Percentiles rank a stretch among this genome's conserved stretches.
Evolutionary conservation across 2,888 invertebrate genomes (phyloP).

Genomic region (Andrena trimmerana): DNA sequence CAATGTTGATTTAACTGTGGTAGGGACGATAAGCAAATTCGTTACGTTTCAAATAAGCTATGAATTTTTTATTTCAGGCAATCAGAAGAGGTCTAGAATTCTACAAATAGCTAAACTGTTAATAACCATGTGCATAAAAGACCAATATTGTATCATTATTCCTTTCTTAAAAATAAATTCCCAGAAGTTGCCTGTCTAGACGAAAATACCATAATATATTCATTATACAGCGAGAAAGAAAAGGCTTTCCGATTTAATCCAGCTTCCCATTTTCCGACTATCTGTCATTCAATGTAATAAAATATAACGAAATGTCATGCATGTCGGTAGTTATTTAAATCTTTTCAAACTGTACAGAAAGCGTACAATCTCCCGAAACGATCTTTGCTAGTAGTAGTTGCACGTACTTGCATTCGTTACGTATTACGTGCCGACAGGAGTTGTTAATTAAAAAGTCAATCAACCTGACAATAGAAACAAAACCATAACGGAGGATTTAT

Average conservation of each 20-base stretch:
- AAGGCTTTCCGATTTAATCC: neutral
- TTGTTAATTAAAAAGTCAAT: slow-evolving; percentile 73
- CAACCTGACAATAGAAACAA: slow-evolving; percentile 67
- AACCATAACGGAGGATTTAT: slow-evolving; percentile 40
- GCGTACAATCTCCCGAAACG: slow-evolving; percentile 9
- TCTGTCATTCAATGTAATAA: neutral
- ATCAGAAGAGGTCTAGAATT: no score
- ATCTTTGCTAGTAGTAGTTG: slow-evolving; percentile 1
- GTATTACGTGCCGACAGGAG: slow-evolving; percentile 14
- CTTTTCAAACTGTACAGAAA: slow-evolving; percentile 1
- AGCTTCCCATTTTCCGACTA: neutral
- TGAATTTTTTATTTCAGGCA: no score
- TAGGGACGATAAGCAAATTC: no score
- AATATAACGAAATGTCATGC: slow-evolving; percentile 16
- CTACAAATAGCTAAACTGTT: no score
- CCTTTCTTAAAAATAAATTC: no score
- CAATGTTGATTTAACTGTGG: no score
- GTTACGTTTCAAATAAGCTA: no score
- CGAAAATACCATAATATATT: neutral
- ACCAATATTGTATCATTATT: no score
- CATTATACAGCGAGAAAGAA: neutral
- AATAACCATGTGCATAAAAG: no score
- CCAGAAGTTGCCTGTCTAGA: no score
- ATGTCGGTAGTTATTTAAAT: neutral
- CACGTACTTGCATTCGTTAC: slow-evolving; percentile 12